phyloP scores from a whole-genome alignment of 2,797 vertebrate genomes.

The Emydoidea blandingii region DNA sequence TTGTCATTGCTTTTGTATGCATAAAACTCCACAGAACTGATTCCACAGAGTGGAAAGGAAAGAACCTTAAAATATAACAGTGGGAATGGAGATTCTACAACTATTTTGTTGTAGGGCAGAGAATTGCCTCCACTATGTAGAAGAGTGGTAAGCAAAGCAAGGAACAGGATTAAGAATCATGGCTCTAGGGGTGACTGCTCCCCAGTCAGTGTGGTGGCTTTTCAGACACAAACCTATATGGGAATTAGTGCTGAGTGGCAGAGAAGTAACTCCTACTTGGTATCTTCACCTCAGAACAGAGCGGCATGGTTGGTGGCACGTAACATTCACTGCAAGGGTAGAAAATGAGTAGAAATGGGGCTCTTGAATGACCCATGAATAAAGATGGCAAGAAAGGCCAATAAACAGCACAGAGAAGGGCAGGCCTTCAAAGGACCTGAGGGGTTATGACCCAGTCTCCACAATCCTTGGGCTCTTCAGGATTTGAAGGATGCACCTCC shows the following conservation, averaged over 20 bases:
- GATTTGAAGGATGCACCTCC: not conserved
- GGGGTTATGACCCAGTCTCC: not conserved
- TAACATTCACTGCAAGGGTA: not conserved
- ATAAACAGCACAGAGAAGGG: not conserved
- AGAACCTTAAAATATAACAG: not conserved
- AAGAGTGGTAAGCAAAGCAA: not conserved
- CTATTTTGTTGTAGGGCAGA: not conserved
- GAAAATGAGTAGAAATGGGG: not conserved
- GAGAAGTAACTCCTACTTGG: fast-evolving
- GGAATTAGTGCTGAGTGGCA: not conserved
- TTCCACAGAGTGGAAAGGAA: not conserved
- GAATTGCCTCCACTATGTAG: not conserved
- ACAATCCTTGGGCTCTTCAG: not conserved
- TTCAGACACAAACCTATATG: not conserved
- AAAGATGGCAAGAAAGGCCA: not conserved
- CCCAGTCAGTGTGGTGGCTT: not conserved
- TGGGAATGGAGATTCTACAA: not conserved
- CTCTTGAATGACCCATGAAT: not conserved
- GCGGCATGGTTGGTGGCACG: not conserved
- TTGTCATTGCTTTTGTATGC: not conserved
- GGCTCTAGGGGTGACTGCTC: not conserved
- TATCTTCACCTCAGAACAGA: not conserved
- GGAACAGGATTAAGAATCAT: not conserved
- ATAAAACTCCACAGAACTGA: not conserved
- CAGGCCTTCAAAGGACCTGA: not conserved